These are phyloP conservation scores for Canis aureus DNA, from an alignment of 2,113 vertebrate genomes.

Conservation along the genomic window DNA sequence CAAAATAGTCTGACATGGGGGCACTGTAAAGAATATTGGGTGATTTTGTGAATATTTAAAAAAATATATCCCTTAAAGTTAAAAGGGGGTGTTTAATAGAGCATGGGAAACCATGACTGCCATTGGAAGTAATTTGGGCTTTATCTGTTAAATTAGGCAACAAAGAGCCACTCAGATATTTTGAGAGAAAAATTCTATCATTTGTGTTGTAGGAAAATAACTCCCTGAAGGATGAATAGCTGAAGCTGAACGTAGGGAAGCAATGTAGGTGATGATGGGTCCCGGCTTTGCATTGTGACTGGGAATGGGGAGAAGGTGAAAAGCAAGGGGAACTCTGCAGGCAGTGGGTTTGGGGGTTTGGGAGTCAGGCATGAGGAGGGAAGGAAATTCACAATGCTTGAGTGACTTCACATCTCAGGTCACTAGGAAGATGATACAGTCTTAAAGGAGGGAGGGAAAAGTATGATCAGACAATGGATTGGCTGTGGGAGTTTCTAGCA, in stretches of 20 bases:
- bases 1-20: not conserved
- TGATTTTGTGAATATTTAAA: not conserved
- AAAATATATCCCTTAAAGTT: not conserved
- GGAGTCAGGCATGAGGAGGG: not conserved
- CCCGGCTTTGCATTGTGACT: no score
- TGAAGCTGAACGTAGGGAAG: not conserved
- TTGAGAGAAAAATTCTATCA: not conserved
- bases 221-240: not conserved
- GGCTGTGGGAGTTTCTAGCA: not conserved
- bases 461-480: not conserved
- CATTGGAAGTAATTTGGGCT: not conserved
- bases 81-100: not conserved
- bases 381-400: not conserved
- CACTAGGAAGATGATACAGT: not conserved
- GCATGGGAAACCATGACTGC: not conserved
- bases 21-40: not conserved
- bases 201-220: not conserved
- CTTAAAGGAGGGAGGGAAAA: not conserved
- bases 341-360: not conserved
- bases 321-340: not conserved
- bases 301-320: not conserved
- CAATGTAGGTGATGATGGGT: not conserved
- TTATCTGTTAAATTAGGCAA: slow-evolving; percentile 1
- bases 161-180: not conserved
- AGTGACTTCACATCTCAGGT: not conserved